Evolutionary conservation across 2,888 invertebrate species (phyloP).

Genomic region (Willowsia nigromaculata): DNA sequence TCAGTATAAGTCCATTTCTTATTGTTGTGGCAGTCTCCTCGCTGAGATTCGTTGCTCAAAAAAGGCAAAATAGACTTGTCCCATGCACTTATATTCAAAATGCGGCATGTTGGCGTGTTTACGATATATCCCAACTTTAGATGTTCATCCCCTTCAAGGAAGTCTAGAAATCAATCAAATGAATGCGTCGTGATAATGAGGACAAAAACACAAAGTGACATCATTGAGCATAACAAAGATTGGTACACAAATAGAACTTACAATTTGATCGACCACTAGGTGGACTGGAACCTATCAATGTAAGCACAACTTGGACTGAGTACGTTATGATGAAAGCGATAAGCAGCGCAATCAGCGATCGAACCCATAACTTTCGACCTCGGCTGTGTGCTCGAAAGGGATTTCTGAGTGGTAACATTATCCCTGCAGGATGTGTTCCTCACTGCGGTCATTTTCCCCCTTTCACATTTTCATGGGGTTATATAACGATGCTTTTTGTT

Average conservation of each 20-base stretch:
- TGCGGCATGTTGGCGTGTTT: constrained; percentile 69
- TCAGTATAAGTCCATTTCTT: constrained; percentile 73
- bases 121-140: constrained; percentile 71
- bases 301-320: constrained; percentile 52
- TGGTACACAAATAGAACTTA: no score
- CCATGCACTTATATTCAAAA: constrained; percentile 74
- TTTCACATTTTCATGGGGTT: not conserved
- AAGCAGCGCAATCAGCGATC: constrained; percentile 46
- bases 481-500: not conserved
- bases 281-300: constrained; percentile 45
- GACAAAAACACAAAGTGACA: no score
- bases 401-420: constrained; percentile 49
- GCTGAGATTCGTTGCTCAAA: constrained; percentile 37
- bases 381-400: constrained; percentile 32
- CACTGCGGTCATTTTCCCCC: not conserved
- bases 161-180: no score
- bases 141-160: constrained; percentile 71
- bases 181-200: no score
- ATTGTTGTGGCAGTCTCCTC: constrained; percentile 46
- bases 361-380: constrained; percentile 63
- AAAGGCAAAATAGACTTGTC: constrained; percentile 72
- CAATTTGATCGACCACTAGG: constrained; percentile 60
- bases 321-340: constrained; percentile 61
- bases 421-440: not conserved
- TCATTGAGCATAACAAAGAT: no score